Base-by-base conservation (phyloP, 1,140 invertebrate genomes). In the Thrips palmi region DNA sequence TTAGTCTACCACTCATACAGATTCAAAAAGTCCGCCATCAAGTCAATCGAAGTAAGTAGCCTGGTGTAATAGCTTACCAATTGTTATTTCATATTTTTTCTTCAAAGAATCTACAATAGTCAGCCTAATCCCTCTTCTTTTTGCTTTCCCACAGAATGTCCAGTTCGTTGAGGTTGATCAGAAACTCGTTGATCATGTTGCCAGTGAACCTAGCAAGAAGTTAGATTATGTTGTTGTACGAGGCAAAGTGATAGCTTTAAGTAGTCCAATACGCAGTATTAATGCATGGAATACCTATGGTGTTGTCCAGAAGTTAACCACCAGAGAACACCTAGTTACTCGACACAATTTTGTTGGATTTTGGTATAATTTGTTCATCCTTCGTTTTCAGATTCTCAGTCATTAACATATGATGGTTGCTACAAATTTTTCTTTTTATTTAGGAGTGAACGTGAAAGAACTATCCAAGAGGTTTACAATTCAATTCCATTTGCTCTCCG, bases 311-410 rank as follows among this genome's bases (percentile, higher is more conserved):
- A 65, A 60, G 47, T 55, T 77, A 39, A 70, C 62, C 47, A 68
- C 77, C 41, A 77, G 77, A 53, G 78, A 84, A 56, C 78, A 82
- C 64, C 66, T 79, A 2, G 64, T 80, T 33, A 69, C 76, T 19
- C 64, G 77, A 52, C n/a, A n/a, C n/a, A 74, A 68, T 25, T 71
- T 74, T 11, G 68, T 73, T 28, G 80, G 80, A 6, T 82, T 80
- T 52, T 84, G 80, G 80, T 46, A 21, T 34, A 4, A 23, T 7
- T 19, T 35, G 33, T 12, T 37, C 12, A 14, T 33, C 19, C 8
- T 37, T 24, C 1, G 44, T 45, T 29, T 33, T n/a, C n/a, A n/a
- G n/a, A n/a, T n/a, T n/a, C n/a, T 10, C 15, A 4, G 15, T 28
- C 7, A 39, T 20, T 3, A 34, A 20, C 20, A 17, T 8, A 34